Evolutionary conservation across 1,140 invertebrate species (phyloP).

Genomic region (Heterodera carotae): DNA sequence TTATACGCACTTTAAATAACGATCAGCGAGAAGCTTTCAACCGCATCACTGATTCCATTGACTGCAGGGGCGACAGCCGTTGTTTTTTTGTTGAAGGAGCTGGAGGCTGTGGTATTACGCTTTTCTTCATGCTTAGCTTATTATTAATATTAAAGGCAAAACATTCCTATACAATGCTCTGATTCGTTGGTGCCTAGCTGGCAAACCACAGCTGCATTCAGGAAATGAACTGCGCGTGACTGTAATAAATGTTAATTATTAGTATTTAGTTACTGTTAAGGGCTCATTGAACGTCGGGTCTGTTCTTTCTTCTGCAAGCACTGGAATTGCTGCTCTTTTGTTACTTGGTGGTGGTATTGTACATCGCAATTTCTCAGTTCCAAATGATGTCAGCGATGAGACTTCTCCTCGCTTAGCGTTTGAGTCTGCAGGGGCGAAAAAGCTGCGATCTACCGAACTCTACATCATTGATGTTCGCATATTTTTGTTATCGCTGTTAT

Average conservation of each 20-base stretch:
- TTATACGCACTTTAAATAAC: not conserved
- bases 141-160: conserved; percentile 43
- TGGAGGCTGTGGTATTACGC: conserved; percentile 57
- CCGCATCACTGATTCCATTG: not conserved
- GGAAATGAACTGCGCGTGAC: too few relatives aligned
- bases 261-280: not conserved
- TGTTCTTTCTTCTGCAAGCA: conserved; percentile 44
- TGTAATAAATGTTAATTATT: not conserved
- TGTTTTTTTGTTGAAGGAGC: conserved; percentile 57
- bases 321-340: conserved; percentile 61
- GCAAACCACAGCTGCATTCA: not conserved
- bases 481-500: not conserved
- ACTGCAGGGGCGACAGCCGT: conserved; percentile 3
- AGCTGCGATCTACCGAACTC: not conserved
- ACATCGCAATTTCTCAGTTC: conserved; percentile 38
- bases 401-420: conserved; percentile 11
- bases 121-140: not conserved
- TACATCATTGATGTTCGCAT: not conserved
- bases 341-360: conserved; percentile 47
- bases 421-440: conserved; percentile 18
- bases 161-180: conserved; percentile 64
- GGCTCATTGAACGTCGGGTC: not conserved
- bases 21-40: not conserved
- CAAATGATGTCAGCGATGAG: conserved; percentile 11
- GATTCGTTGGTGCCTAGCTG: conserved; percentile 12